Percentiles rank a stretch among this genome's conserved stretches.
phyloP scores from a whole-genome alignment of 2,113 vertebrate genomes.

The Gallinago undulata region DNA sequence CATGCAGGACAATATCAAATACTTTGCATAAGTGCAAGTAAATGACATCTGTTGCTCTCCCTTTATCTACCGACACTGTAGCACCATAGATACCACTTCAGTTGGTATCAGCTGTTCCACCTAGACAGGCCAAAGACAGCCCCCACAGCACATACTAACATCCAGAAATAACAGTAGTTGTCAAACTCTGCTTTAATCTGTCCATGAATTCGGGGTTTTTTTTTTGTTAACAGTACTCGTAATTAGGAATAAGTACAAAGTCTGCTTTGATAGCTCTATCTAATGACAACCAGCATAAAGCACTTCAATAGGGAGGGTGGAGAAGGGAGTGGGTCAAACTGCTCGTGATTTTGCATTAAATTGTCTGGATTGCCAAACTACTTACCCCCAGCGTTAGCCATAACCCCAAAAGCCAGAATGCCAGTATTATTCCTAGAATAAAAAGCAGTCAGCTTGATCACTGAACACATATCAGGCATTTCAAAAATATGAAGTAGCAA shows the following conservation, averaged over 20 bases:
- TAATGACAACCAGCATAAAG: neutral
- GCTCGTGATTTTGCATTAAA: neutral
- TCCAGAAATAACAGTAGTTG: neutral
- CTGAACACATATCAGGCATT: neutral
- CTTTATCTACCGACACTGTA: too few species aligned
- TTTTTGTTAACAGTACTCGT: neutral
- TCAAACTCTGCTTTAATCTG: neutral
- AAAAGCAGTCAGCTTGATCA: neutral
- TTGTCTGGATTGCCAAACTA: neutral
- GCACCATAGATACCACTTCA: neutral
- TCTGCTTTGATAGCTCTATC: neutral
- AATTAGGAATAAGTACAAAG: neutral
- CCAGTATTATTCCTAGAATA: neutral
- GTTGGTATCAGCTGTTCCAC: neutral
- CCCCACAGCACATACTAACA: neutral
- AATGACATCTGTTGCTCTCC: too few species aligned
- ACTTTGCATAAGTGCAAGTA: too few species aligned
- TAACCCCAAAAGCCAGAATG: neutral
- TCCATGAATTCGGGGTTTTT: fast-evolving
- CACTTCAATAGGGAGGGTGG: neutral
- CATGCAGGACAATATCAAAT: too few species aligned
- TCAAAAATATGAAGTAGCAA: neutral
- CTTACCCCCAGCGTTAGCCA: neutral
- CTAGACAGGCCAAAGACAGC: neutral
- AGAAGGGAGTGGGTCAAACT: neutral